Conservation (phyloP, 64 coral and sea anemone species). For the Catalaphyllia jardinei region DNA sequence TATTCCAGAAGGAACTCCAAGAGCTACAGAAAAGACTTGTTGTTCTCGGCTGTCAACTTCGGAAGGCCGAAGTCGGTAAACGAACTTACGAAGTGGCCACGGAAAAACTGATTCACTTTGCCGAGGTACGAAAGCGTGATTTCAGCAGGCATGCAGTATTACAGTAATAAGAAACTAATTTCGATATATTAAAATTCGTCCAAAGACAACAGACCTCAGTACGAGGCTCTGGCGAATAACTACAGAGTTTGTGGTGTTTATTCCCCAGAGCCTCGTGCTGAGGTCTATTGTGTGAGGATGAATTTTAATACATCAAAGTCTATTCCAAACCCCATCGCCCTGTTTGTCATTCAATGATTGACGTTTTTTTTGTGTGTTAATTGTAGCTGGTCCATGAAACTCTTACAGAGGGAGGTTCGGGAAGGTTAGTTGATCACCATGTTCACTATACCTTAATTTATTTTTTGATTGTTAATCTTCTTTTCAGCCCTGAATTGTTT, state of each 20-base stretch:
- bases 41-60: slow-evolving; percentile 88
- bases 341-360: neutral
- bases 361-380: neutral
- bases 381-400: slow-evolving; percentile 88
- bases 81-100: slow-evolving; percentile 97
- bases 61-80: slow-evolving; percentile 96
- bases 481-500: too few species aligned
- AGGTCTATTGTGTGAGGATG: too few species aligned
- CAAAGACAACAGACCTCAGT: too few species aligned
- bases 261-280: too few species aligned
- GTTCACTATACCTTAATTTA: too few species aligned
- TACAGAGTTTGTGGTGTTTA: too few species aligned
- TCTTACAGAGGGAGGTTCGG: slow-evolving; percentile 56
- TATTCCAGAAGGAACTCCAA: slow-evolving; percentile 87
- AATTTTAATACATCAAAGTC: neutral
- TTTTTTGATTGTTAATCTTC: too few species aligned
- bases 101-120: slow-evolving; percentile 88
- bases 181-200: too few species aligned
- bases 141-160: neutral
- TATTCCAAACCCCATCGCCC: neutral
- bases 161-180: neutral
- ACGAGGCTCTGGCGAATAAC: too few species aligned
- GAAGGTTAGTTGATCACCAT: slow-evolving; percentile 52
- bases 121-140: slow-evolving; percentile 51
- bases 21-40: slow-evolving; percentile 94